Evolutionary conservation across 1,140 invertebrate genomes (phyloP).

Genomic region (Oedothorax gibbosus): DNA sequence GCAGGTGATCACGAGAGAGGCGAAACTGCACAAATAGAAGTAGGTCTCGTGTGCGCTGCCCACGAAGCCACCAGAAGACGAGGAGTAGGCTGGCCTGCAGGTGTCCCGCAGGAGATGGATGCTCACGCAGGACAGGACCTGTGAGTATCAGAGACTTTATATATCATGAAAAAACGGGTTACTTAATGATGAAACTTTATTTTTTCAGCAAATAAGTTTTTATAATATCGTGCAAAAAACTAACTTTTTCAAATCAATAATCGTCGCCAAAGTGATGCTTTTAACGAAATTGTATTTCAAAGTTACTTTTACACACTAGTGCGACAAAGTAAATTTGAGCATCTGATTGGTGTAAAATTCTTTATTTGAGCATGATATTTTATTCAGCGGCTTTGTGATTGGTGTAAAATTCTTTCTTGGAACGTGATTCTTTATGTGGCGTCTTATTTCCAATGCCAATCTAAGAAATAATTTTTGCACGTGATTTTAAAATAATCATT

Average conservation of each 20-base stretch:
- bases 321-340: too few relatives aligned
- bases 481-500: too few relatives aligned
- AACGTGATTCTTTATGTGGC: too few relatives aligned
- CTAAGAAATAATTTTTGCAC: too few relatives aligned
- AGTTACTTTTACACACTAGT: too few relatives aligned
- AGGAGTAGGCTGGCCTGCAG: slow-evolving; percentile 52
- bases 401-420: too few relatives aligned
- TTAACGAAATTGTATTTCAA: too few relatives aligned
- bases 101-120: slow-evolving; percentile 6
- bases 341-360: too few relatives aligned
- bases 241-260: not conserved
- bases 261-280: not conserved
- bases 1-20: slow-evolving; percentile 34
- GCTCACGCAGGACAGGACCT: slow-evolving; percentile 39
- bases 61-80: slow-evolving; percentile 46
- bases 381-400: too few relatives aligned
- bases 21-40: slow-evolving; percentile 34
- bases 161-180: not conserved
- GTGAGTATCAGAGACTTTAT: not conserved
- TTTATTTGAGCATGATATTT: too few relatives aligned
- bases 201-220: not conserved
- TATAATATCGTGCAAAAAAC: not conserved
- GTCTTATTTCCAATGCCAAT: too few relatives aligned
- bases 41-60: slow-evolving; percentile 50
- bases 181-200: not conserved